Evolutionary conservation across 1,140 invertebrate genomes (phyloP).

Genomic region (Protaetia brevitarsis): DNA sequence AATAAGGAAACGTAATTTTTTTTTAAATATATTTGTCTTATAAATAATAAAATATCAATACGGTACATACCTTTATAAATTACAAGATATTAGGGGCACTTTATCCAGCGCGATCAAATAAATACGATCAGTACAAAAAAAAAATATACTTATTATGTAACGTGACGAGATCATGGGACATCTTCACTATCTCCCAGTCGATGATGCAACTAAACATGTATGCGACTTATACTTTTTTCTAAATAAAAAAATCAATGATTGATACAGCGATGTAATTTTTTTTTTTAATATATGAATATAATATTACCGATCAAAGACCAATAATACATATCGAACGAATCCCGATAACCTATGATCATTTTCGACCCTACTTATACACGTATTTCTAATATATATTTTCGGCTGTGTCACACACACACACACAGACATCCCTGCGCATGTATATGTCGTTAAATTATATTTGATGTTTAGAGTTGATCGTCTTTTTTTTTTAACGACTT

Average conservation of each 20-base stretch:
- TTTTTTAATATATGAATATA: conserved; percentile 9
- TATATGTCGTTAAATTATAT: too few relatives aligned
- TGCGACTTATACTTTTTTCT: conserved; percentile 10
- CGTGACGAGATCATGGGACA: neutral
- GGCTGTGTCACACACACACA: neutral
- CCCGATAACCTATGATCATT: conserved; percentile 14
- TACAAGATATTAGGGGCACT: too few relatives aligned
- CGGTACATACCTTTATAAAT: too few relatives aligned
- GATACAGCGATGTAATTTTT: neutral
- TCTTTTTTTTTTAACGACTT: too few relatives aligned
- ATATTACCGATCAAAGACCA: conserved; percentile 16
- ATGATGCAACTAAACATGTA: conserved; percentile 12
- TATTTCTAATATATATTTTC: neutral
- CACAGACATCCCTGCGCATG: too few relatives aligned
- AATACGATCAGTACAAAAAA: neutral
- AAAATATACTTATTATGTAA: neutral
- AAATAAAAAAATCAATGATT: conserved; percentile 13
- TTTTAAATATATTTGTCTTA: too few relatives aligned
- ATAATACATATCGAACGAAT: conserved; percentile 15
- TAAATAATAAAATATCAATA: too few relatives aligned
- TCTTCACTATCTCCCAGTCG: neutral
- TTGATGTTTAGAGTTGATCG: too few relatives aligned
- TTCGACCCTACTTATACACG: neutral
- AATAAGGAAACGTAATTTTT: too few relatives aligned
- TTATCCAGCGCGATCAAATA: too few relatives aligned